Evolutionary conservation across 2,888 invertebrate species (phyloP).

Genomic region (Sarcophaga rosellei): DNA sequence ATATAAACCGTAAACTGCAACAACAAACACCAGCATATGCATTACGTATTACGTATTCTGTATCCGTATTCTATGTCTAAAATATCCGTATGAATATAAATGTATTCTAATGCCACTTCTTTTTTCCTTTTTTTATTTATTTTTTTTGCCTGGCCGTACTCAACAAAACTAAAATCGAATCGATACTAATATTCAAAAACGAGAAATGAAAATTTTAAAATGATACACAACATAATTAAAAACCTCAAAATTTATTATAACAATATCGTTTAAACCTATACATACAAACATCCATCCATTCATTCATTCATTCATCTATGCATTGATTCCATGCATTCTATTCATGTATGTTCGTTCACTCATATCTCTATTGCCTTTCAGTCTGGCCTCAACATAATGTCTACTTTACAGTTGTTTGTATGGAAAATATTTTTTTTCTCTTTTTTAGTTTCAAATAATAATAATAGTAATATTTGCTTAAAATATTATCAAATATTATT

Average conservation of each 20-base stretch:
- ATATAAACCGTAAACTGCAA: background rate
- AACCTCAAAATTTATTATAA: conserved; percentile 49
- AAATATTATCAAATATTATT: conserved; percentile 20
- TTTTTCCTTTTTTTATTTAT: background rate
- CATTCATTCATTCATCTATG: background rate
- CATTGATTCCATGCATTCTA: background rate
- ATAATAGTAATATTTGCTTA: conserved; percentile 31
- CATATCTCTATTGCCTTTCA: background rate
- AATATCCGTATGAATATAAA: background rate
- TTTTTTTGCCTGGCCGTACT: background rate
- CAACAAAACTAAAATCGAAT: conserved; percentile 41
- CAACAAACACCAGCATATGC: too few species aligned
- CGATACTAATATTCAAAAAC: conserved; percentile 39
- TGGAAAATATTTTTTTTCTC: background rate
- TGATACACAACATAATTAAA: conserved; percentile 47
- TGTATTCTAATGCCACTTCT: too few species aligned
- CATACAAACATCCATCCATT: background rate
- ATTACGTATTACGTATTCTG: too few species aligned
- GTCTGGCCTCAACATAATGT: background rate
- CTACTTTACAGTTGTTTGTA: background rate
- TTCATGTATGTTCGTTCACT: background rate
- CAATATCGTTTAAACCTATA: conserved; percentile 27
- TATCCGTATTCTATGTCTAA: background rate
- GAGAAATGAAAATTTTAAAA: conserved; percentile 7
- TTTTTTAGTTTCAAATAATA: background rate